Conservation (phyloP, 1,140 invertebrate species). For the Drosophila pectinifera region DNA sequence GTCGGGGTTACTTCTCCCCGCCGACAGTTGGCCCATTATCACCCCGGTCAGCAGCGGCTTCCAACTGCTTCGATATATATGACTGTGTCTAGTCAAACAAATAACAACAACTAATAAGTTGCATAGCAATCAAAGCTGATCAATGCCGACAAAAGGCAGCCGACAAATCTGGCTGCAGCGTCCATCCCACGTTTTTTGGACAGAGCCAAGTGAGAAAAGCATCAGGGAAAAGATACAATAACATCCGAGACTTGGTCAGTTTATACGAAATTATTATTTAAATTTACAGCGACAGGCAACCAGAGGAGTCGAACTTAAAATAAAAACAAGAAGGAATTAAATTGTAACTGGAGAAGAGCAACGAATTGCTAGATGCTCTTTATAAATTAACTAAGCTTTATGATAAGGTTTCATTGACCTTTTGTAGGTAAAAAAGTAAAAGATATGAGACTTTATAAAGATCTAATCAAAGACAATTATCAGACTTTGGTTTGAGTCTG, state of each 20-base stretch:
- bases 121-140: constrained; percentile 75
- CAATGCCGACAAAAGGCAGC: constrained; percentile 65
- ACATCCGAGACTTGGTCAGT: constrained; percentile 12
- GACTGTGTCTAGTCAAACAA: constrained; percentile 83
- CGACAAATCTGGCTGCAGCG: constrained; percentile 15
- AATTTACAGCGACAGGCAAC: constrained; percentile 67
- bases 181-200: constrained; percentile 24
- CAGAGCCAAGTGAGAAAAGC: constrained; percentile 64
- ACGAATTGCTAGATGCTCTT: background rate
- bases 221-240: constrained; percentile 33
- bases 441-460: no score
- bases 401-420: no score
- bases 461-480: no score
- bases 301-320: constrained; percentile 42
- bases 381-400: no score
- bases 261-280: constrained; percentile 71
- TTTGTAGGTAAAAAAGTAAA: no score
- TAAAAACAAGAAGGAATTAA: constrained; percentile 3
- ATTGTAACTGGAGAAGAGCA: background rate
- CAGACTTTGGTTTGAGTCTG: no score
- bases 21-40: constrained; percentile 80
- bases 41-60: constrained; percentile 79
- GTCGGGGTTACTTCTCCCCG: constrained; percentile 63
- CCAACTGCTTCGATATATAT: constrained; percentile 73
- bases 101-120: constrained; percentile 84